Evolutionary conservation across 1,140 invertebrate genomes (phyloP).

Genomic region (Pogonomyrmex californicus): DNA sequence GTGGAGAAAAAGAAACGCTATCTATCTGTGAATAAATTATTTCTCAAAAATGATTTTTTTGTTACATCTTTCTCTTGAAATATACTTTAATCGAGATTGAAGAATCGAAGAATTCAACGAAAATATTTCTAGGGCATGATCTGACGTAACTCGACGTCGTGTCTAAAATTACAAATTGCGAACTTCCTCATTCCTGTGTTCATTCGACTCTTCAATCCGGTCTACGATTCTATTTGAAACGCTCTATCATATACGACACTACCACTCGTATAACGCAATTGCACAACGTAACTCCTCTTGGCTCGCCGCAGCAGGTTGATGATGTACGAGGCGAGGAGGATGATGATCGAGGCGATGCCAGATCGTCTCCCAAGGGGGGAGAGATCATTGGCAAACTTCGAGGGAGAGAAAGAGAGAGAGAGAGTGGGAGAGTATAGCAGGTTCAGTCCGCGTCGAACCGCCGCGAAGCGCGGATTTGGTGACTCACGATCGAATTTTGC

Average conservation of each 20-base stretch:
- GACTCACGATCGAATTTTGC: background rate
- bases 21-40: background rate
- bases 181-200: slow-evolving; percentile 13
- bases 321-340: slow-evolving; percentile 42
- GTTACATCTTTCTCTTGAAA: background rate
- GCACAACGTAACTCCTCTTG: slow-evolving; percentile 27
- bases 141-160: background rate
- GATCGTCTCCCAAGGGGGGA: slow-evolving; percentile 1
- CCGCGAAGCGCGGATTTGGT: slow-evolving; percentile 39
- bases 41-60: background rate
- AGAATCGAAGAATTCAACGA: background rate
- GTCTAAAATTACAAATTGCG: slow-evolving; percentile 25
- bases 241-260: slow-evolving; percentile 1
- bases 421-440: slow-evolving; percentile 24
- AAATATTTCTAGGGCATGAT: background rate
- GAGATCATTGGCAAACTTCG: slow-evolving; percentile 27
- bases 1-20: background rate
- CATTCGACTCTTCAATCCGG: slow-evolving; percentile 2
- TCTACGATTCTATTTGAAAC: slow-evolving; percentile 32
- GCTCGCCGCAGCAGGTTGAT: slow-evolving; percentile 46
- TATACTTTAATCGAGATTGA: background rate
- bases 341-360: slow-evolving; percentile 48
- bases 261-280: background rate
- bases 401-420: background rate
- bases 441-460: slow-evolving; percentile 45